Conservation (phyloP, 2,888 invertebrate species). For the Spisula subtruncata region DNA sequence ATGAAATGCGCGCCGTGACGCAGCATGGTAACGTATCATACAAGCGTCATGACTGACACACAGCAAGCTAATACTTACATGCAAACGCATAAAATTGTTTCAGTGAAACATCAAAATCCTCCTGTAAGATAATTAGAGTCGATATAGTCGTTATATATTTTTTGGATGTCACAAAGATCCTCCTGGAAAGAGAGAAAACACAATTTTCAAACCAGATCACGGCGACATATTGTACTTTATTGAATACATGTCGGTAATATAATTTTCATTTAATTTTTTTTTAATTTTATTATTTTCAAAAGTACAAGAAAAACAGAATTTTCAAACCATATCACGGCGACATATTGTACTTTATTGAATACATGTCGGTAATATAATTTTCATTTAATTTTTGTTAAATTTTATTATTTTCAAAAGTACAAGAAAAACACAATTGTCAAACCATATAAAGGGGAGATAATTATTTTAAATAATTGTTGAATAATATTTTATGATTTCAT, state of each 20-base stretch:
- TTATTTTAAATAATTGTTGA: too few relatives aligned
- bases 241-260: neutral
- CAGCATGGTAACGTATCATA: conserved; percentile 30
- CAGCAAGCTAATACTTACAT: conserved; percentile 65
- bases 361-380: neutral
- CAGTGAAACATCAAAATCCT: conserved; percentile 65
- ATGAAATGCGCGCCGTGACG: conserved; percentile 34
- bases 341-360: too few relatives aligned
- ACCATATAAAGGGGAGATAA: too few relatives aligned
- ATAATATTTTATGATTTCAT: too few relatives aligned
- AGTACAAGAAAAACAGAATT: too few relatives aligned
- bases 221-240: neutral
- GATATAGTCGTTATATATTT: conserved; percentile 66
- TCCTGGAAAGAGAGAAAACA: conserved; percentile 65
- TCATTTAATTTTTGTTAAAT: too few relatives aligned
- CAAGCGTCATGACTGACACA: conserved; percentile 42
- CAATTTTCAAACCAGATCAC: conserved; percentile 23
- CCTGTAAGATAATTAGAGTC: conserved; percentile 60
- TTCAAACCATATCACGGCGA: too few relatives aligned
- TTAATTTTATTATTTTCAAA: too few relatives aligned
- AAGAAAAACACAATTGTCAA: too few relatives aligned
- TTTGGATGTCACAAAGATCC: conserved; percentile 67
- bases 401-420: too few relatives aligned
- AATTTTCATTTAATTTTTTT: too few relatives aligned
- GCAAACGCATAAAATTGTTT: conserved; percentile 69